Base-by-base conservation (phyloP, 1,140 invertebrate species). In the Dreissena rostriformis region DNA sequence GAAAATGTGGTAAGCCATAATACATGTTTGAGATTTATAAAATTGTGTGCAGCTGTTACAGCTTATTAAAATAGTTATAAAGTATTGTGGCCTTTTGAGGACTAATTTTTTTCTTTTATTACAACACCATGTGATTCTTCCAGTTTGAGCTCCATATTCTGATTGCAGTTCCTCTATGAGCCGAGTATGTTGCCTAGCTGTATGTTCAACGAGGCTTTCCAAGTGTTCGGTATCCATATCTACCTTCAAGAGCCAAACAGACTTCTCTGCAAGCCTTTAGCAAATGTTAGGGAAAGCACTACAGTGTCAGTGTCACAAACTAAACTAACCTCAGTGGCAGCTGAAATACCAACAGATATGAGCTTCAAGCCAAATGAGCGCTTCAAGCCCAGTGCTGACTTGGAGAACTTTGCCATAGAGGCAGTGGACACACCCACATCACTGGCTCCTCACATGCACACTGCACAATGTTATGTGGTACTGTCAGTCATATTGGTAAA, bases 141-240 rank as follows among this genome's bases (percentile, higher is more conserved):
- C 8, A 39, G 39, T 39, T 39, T 39, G 8, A 39, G 2, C 4
- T 39, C 39, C 2, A 39, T 39, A 5, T 8, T 39, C 39, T 71
- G 26, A 19, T 84, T 84, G 63, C 82, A 84, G 82, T 78, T 84
- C 53, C 28, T 84, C 29, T 84, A 57, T 53, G 73, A 84, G 24
- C n/a, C 22, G 15, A 72, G 52, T 52, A 84, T 84, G 82, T 52
- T 84, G 19, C 82, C 82, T 22, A 10, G 24, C 22, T 84, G 82
- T 53, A 84, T 84, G 82, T 53, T 77, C 51, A 19, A 84, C 29
- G 68, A 72, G 12, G 52, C 76, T 6, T 84, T 84, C 68, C 74
- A 84, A 61, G 82, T 84, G 0, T 84, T 84, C 61, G 82, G 82
- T 19, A 78, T 84, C 51, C 82, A 84, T 51, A 66, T 84, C 17